Evolutionary conservation across 1,140 invertebrate species (phyloP), one percentile per base, ranked within the genome.

Genomic region (Ceratitis capitata): DNA sequence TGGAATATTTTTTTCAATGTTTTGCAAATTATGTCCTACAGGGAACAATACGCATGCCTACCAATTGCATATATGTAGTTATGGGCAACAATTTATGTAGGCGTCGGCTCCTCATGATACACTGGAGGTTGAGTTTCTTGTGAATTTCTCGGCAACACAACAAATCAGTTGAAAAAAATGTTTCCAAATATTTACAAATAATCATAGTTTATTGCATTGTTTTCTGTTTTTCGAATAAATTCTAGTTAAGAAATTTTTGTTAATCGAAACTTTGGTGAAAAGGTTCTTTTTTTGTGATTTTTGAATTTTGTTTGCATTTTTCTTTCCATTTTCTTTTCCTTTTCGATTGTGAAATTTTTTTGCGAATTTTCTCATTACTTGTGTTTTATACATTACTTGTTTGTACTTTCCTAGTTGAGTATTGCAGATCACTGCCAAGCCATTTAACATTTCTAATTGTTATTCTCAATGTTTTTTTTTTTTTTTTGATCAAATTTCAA

Each of bases 171-270:
- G n/a, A 69, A 9, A 29, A 26, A 16, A 69, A 69, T 35, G 12
- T 69, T 69, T 6, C 29, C 61, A 69, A 78, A 23, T 78, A 78
- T 78, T 78, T 78, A 45, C 2, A 78, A 78, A 45, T 45, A 78
- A 78, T 19, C 69, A 3, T 78, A 78, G 26, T 78, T 78, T 78
- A 42, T 78, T 45, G 69, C 12, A 39, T 45, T 78, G 69, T 42
- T 69, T 69, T 26, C 29, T 26, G 23, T 29, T 12, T 64, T 14
- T 29, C n/a, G n/a, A n/a, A n/a, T n/a, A n/a, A 14, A 0, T 64
- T 10, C 29, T 64, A 29, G 23, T 2, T 64, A 26, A 26, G n/a
- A n/a, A n/a, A n/a, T n/a, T n/a, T n/a, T n/a, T n/a, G n/a, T n/a
- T n/a, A n/a, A n/a, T n/a, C n/a, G n/a, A n/a, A n/a, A n/a, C n/a